Evolutionary conservation across 2,113 vertebrate genomes (phyloP), one percentile per base, ranked within the genome.

Genomic region (Pelvicachromis taeniatus): DNA sequence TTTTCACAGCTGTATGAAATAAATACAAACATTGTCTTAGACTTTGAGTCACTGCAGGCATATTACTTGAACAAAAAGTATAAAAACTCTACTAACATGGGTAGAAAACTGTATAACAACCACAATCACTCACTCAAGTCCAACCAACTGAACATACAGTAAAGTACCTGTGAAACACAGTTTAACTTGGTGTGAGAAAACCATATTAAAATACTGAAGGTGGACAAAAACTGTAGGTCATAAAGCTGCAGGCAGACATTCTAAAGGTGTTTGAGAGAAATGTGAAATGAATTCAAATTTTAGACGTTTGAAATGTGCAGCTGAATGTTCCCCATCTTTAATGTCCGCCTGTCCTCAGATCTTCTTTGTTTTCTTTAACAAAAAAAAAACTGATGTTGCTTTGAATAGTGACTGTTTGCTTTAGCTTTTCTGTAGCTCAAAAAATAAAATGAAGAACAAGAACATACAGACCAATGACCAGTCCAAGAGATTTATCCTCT

Each of bases 281-380:
- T 65, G 61, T 0, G 0, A 65, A 21, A 65, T 7, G 38, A 35
- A 38, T 38, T 13, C 4, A 40, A 63, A 17, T 58, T 58, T 31
- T 5, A 58, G 56, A 17, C 31, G 55, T 17, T 29, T 58, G 26
- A 58, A 68, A 42, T 42, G 11, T 68, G 35, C 12, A 9, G 7
- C 35, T 40, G 35, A 68, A 68, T 0, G 35, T 14, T 65, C 35
- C 5, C 4, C n/a, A 65, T 65, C 11, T 65, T 65, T 1, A 1
- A 21, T 4, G 19, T 40, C 4, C 3, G 19, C 0, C 59, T 65
- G 2, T 65, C 61, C 33, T 65, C 2, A 65, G 19, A 21, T 65
- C 6, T 21, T 40, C 11, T 65, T 13, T 8, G 11, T 65, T 65
- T 65, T 5, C 11, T 38, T 38, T 38, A 3, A 38, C 38, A 38